A percentile compares a stretch with the other conserved stretches of the same genome.
Evolutionary conservation across 1,140 invertebrate genomes (phyloP).

Genomic region (Lasioglossum baleicum): DNA sequence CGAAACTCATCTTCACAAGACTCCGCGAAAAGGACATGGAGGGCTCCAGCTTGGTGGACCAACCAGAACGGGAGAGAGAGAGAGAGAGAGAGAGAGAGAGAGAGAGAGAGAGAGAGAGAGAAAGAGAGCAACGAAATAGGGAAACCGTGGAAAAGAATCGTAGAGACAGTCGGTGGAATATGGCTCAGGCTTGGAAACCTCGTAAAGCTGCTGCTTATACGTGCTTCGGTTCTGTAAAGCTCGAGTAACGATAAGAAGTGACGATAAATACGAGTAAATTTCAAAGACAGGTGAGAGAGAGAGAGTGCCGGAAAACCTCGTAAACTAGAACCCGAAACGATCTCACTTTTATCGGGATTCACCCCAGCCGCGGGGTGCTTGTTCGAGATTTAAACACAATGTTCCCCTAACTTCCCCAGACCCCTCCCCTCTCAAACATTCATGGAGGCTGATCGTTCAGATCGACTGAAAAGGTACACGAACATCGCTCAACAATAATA

Average conservation of each 20-base stretch:
- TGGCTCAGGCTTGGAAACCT: neutral
- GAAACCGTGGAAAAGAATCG: neutral
- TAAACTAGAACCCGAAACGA: neutral
- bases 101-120: too few species aligned
- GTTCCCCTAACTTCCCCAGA: neutral
- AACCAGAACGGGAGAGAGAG: too few species aligned
- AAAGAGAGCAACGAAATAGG: neutral
- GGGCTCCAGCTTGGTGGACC: neutral
- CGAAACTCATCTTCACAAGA: constrained; percentile 18
- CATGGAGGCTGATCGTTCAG: neutral
- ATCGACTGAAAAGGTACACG: too few species aligned
- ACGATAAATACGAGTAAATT: constrained; percentile 11
- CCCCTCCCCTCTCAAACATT: neutral
- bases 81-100: too few species aligned
- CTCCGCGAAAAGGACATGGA: constrained; percentile 11
- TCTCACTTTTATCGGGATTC: constrained; percentile 8
- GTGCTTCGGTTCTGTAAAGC: neutral
- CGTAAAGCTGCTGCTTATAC: constrained; percentile 19
- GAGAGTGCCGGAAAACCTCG: too few species aligned
- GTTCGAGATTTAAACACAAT: neutral
- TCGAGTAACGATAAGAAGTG: constrained; percentile 4
- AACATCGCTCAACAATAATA: too few species aligned
- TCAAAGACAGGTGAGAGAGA: neutral
- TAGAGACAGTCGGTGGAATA: constrained; percentile 17
- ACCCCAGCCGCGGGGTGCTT: neutral